A percentile compares a stretch with the other conserved stretches of the same genome.
Evolutionary conservation across 1,140 invertebrate genomes (phyloP).

Genomic region (Physella acuta): DNA sequence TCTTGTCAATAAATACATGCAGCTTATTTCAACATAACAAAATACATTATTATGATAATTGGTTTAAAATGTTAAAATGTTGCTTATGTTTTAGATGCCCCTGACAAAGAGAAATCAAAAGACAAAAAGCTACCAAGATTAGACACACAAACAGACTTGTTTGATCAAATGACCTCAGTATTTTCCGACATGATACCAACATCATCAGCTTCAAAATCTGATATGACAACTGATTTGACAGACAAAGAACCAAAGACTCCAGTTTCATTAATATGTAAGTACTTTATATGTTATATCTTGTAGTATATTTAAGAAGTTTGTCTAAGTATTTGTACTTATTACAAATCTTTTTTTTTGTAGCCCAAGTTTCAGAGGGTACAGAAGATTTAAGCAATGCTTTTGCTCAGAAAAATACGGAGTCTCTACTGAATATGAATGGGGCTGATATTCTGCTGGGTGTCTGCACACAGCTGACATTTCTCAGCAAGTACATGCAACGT

Average conservation of each 20-base stretch:
- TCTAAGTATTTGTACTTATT: too few species aligned
- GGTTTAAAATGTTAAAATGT: too few species aligned
- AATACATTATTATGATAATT: too few species aligned
- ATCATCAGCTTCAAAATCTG: slow-evolving; percentile 28
- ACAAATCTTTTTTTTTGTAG: background rate
- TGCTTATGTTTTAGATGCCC: too few species aligned
- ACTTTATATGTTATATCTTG: too few species aligned
- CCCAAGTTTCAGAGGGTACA: slow-evolving; percentile 49
- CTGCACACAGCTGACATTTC: slow-evolving; percentile 72
- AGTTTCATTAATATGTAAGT: slow-evolving; percentile 11
- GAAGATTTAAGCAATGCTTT: slow-evolving; percentile 61
- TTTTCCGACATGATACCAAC: slow-evolving; percentile 51
- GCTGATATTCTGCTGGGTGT: slow-evolving; percentile 78
- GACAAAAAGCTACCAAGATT: slow-evolving; percentile 53
- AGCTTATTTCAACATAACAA: too few species aligned
- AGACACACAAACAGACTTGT: slow-evolving; percentile 59
- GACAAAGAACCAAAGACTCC: slow-evolving; percentile 13
- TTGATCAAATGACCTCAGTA: slow-evolving; percentile 61
- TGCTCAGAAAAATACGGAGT: slow-evolving; percentile 65
- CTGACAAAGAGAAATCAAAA: slow-evolving; percentile 46
- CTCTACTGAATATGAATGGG: slow-evolving; percentile 73
- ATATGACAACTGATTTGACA: background rate
- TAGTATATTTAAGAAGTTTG: background rate
- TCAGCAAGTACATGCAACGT: slow-evolving; percentile 74
- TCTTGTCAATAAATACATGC: too few species aligned